Evolutionary conservation across 2,888 invertebrate genomes (phyloP), one percentile per base, ranked within the genome.

Genomic region (Entomobrya proxima): DNA sequence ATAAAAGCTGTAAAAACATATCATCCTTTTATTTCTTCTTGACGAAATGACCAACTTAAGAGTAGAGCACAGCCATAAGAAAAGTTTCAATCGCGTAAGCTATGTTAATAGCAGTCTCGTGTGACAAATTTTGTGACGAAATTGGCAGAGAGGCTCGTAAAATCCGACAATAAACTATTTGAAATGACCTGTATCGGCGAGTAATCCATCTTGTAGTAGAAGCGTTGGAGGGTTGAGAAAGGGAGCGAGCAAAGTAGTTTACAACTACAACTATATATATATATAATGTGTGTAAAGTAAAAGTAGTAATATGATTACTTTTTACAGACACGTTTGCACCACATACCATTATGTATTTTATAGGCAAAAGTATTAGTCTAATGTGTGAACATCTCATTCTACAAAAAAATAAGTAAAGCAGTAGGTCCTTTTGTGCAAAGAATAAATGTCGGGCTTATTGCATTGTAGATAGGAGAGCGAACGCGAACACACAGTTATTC

Each of bases 41-140:
- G 11, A 58, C 11, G 30, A 64, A 64, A 32, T 67, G 35, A 37
- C 7, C 6, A 30, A 37, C 37, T n/a, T n/a, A n/a, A 40, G 7
- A 32, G 11, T 30, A n/a, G 27, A 44, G 13, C 6, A 72, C 6
- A 5, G 21, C 32, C 21, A 30, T n/a, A 44, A 72, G 47, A n/a
- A 47, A 72, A 72, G n/a, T 44, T 67, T 37, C 15, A n/a, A 75
- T 32, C n/a, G 37, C 55, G 32, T 35, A 11, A 76, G 18, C 27
- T n/a, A 18, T 69, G 35, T 79, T 79, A 79, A 83, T 76, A 76
- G 76, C 37, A 67, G 37, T 83, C 83, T 67, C 64, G 67, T 67
- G 83, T 83, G 83, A 83, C 83, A 83, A 83, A 83, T 83, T 83
- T 83, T 76, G 83, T 76, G 83, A 83, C 58, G 83, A 76, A 83